phyloP scores from a whole-genome alignment of 2,797 vertebrate species.

The Spinus pinus region DNA sequence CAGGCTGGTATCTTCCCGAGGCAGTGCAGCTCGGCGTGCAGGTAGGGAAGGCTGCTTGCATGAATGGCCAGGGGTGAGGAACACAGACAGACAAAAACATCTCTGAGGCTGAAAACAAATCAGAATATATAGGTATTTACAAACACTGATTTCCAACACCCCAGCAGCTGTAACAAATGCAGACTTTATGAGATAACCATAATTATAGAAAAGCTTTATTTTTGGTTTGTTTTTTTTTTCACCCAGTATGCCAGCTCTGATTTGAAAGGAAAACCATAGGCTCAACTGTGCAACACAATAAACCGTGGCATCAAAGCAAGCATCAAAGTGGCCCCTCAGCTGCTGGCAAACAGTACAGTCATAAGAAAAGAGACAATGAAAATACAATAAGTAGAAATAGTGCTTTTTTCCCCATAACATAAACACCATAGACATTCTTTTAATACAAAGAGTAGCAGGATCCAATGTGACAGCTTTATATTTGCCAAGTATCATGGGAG shows the following conservation, averaged over 20 bases:
- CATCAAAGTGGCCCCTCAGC: background rate
- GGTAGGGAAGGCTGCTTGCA: background rate
- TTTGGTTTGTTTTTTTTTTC: background rate
- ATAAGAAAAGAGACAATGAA: constrained; percentile 45
- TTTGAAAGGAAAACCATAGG: constrained; percentile 50
- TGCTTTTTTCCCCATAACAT: constrained; percentile 21
- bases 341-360: constrained; percentile 37
- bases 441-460: constrained; percentile 62
- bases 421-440: constrained; percentile 63
- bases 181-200: constrained; percentile 36
- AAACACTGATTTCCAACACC: background rate
- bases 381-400: constrained; percentile 56
- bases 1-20: background rate
- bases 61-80: background rate
- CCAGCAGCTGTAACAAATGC: constrained; percentile 33
- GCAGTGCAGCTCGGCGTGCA: background rate
- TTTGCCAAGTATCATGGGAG: constrained; percentile 63
- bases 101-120: constrained; percentile 16
- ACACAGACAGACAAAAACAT: background rate
- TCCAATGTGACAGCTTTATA: constrained; percentile 67
- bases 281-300: constrained; percentile 27
- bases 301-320: constrained; percentile 52
- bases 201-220: constrained; percentile 64
- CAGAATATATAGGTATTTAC: constrained; percentile 29
- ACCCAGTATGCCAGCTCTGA: constrained; percentile 24